Base-by-base conservation (phyloP, 2,113 vertebrate species). In the Oryzias javanicus region DNA sequence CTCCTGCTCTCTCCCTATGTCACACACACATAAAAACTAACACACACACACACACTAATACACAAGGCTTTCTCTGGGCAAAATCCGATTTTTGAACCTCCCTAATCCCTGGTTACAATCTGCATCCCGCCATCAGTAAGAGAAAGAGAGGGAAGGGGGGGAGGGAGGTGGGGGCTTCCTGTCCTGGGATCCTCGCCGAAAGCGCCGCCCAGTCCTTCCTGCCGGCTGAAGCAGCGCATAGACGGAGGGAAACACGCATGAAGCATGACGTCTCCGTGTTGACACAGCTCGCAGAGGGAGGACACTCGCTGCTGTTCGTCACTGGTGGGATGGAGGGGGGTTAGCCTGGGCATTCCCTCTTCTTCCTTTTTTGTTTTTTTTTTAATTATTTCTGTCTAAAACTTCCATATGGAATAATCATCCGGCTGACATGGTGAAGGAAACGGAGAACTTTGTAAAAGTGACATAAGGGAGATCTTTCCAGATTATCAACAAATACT, bases 51-150 rank as follows among this genome's bases (percentile, higher is more conserved):
- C 74, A 72, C 0, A 74, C 65, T 79, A 79, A 86, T 79, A 84
- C 82, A 71, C 80, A 82, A 90, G 83, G 94, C 90, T 92, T 94
- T 94, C 92, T 91, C 93, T 74, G 25, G 78, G 89, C 89, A 91
- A 95, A 97, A 96, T 95, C 94, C 90, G 94, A 96, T 98, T 95
- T 95, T 89, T 93, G 89, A 91, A 90, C 90, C 91, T 91, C 89
- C 84, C 91, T 98, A 97, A 98, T 98, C 96, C 93, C 91, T 41
- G 1, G 87, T 89, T 90, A 91, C 93, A 95, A 95, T 98, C 97
- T 95, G 94, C 91, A 92, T 91, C 92, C 92, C 92, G 91, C 89
- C 82, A 80, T 89, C 82, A 90, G 84, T 71, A 73, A 78, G 77
- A 51, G 82, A 66, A 55, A 67, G 76, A 70, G 70, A 60, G 64